phyloP scores from a whole-genome alignment of 2,888 invertebrate species.

The Pimpla rufipes region DNA sequence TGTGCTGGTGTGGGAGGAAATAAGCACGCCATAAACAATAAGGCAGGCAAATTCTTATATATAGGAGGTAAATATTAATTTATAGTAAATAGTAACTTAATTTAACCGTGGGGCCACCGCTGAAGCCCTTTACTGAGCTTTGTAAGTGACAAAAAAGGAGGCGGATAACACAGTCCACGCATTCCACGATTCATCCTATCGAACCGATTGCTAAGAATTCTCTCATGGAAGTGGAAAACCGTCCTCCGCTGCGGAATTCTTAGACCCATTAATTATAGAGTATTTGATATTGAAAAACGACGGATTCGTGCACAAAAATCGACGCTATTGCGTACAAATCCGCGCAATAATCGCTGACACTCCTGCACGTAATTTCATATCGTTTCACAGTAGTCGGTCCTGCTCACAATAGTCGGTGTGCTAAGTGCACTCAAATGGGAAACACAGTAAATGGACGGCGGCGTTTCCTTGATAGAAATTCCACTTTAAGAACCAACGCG shows the following conservation, averaged over 20 bases:
- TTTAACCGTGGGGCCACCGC: no score
- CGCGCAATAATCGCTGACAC: slow-evolving; percentile 9
- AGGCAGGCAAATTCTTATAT: no score
- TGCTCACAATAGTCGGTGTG: slow-evolving; percentile 11
- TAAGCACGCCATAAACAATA: no score
- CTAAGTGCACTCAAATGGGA: not conserved
- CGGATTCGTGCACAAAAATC: not conserved
- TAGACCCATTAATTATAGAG: not conserved
- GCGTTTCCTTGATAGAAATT: not conserved
- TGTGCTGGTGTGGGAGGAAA: no score
- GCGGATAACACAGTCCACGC: no score
- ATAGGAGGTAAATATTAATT: no score
- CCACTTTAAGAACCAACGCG: not conserved
- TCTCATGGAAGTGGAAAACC: slow-evolving; percentile 6
- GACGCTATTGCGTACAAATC: not conserved
- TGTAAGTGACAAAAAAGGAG: no score
- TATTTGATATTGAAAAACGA: not conserved
- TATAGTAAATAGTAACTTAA: no score
- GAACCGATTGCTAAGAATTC: no score
- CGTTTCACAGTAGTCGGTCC: not conserved
- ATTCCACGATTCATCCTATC: no score
- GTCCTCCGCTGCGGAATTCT: not conserved
- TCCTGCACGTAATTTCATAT: not conserved
- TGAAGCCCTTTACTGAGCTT: no score
- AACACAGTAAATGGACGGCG: not conserved